Base-by-base conservation (phyloP, 2,888 invertebrate genomes). In the Drosophila mimetica region DNA sequence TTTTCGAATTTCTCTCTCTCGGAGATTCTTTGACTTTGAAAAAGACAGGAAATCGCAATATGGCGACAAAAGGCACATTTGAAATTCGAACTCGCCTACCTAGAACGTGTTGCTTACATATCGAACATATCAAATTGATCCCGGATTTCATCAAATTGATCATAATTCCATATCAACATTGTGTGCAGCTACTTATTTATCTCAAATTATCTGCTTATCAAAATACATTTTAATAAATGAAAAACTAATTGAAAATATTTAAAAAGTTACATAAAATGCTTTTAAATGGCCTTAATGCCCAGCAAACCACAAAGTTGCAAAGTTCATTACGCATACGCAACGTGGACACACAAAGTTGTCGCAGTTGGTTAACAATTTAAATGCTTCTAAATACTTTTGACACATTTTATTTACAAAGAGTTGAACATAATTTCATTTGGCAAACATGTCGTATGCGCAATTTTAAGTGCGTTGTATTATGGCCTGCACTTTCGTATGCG, bases 301-400 rank as follows among this genome's bases (percentile, higher is more conserved):
- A 14, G 9, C 14, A 11, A 25, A 2, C 18, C 50, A 32, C 52
- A 18, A n/a, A 18, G 50, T 55, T 34, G 32, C 32, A 25, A n/a
- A 25, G 9, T 34, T n/a, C 8, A 55, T 50, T 32, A 50, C 34
- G 22, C n/a, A 55, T 55, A 55, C 54, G 54, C 34, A 11, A n/a
- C 25, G 50, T 36, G 22, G 20, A 44, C 46, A 11, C 14, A 20
- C 6, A 46, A 46, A 22, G 25, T 30, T 8, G 7, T 11, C 11
- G 9, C n/a, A 25, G 14, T 8, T 44, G 14, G 22, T 25, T 14
- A 4, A 16, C 14, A 44, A 44, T 6, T 44, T 44, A 0, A 11
- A 6, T 16, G 44, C 14, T 14, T 11, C 11, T 28, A 44, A 44
- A 44, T 44, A 28, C 14, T 44, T 44, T 44, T 16, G 25, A 11